These are phyloP conservation scores for Tetranychus truncatus DNA, from an alignment of 2,888 invertebrate species.

Conservation along the genomic window DNA sequence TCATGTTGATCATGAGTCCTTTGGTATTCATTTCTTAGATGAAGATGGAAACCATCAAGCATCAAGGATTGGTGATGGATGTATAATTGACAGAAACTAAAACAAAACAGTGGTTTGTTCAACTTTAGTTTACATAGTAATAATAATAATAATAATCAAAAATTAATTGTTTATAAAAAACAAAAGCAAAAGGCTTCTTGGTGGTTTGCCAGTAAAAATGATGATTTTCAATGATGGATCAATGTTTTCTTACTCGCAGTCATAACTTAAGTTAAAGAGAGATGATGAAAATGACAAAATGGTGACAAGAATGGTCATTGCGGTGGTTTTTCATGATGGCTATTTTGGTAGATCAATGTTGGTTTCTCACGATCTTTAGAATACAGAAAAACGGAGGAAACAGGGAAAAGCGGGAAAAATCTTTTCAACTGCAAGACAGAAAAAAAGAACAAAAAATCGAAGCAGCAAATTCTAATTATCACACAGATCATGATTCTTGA, in stretches of 20 bases:
- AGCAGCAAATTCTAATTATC: not conserved
- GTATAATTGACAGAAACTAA: too few relatives aligned
- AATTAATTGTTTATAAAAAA: not conserved
- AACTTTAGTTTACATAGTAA: too few relatives aligned
- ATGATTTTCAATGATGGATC: not conserved
- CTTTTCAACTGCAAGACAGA: not conserved
- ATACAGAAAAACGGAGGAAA: not conserved
- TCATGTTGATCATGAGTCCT: too few relatives aligned
- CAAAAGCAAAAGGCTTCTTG: not conserved
- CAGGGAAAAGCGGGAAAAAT: not conserved
- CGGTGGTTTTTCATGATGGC: too few relatives aligned
- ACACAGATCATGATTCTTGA: not conserved
- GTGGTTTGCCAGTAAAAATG: not conserved
- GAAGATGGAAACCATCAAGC: too few relatives aligned
- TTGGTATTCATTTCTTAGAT: too few relatives aligned
- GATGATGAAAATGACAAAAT: not conserved
- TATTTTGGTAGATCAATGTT: too few relatives aligned
- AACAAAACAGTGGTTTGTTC: too few relatives aligned
- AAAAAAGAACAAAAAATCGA: not conserved
- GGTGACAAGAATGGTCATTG: not conserved
- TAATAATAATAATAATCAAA: too few relatives aligned
- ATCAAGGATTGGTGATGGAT: too few relatives aligned
- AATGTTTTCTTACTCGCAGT: too few relatives aligned
- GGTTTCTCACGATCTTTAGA: not conserved
- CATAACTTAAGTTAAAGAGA: not conserved